Conservation (phyloP, 2,888 invertebrate species). For the Protula sp. region DNA sequence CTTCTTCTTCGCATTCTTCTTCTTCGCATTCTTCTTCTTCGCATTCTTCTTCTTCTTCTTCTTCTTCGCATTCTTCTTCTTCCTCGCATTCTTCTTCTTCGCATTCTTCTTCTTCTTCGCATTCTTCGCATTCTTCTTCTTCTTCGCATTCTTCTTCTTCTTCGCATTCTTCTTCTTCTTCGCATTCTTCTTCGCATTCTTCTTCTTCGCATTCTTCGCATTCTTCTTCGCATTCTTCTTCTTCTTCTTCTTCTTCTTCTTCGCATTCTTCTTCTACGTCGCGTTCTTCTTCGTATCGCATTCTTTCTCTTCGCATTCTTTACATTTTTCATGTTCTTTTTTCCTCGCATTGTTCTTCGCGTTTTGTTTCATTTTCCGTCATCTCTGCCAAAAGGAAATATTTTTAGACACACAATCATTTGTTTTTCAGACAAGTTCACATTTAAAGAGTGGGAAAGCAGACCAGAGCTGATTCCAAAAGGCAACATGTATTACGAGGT, state of each 20-base stretch:
- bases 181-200: neutral
- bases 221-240: neutral
- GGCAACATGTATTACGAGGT: too few relatives aligned
- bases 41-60: neutral
- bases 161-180: constrained; percentile 1
- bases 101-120: neutral
- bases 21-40: neutral
- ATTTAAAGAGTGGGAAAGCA: too few relatives aligned
- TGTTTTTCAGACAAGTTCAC: too few relatives aligned
- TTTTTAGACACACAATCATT: too few relatives aligned
- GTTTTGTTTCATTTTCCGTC: neutral
- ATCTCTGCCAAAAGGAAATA: too few relatives aligned
- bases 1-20: neutral
- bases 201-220: constrained; percentile 1
- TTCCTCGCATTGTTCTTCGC: neutral
- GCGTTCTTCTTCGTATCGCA: neutral
- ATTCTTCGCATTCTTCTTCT: neutral
- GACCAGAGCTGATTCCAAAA: too few relatives aligned
- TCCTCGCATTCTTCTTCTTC: neutral
- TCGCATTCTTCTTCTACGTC: neutral
- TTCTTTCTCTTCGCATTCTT: constrained; percentile 6
- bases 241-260: constrained; percentile 2
- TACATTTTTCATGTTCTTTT: neutral
- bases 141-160: neutral
- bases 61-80: neutral